phyloP scores from a whole-genome alignment of 2,888 invertebrate species.

The Megalurothrips usitatus region DNA sequence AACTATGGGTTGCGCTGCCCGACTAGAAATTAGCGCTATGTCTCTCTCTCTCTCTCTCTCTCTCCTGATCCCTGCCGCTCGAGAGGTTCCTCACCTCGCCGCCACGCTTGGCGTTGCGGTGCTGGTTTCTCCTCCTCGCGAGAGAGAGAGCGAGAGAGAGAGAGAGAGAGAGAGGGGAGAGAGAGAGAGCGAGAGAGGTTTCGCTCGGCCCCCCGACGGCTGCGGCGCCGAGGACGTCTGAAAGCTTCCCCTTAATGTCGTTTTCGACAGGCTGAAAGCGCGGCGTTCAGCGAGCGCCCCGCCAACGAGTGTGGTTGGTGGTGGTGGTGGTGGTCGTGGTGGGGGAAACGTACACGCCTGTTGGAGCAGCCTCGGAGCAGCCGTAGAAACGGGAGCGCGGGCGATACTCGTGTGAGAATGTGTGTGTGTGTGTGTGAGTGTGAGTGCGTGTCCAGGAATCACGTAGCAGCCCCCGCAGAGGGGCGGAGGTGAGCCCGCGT shows the following conservation, averaged over 20 bases:
- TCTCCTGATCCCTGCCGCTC: not conserved
- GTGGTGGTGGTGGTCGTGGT: not conserved
- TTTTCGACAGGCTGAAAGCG: not conserved
- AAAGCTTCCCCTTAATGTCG: constrained; percentile 3
- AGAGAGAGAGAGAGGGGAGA: too few species aligned
- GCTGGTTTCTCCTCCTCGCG: not conserved
- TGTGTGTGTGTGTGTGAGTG: not conserved
- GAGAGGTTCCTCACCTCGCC: not conserved
- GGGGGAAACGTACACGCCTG: not conserved
- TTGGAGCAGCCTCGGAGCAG: too few species aligned
- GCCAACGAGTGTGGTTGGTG: not conserved
- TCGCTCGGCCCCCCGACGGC: not conserved
- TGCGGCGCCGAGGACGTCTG: not conserved
- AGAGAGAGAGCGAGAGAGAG: too few species aligned
- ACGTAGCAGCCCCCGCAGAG: not conserved
- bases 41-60: not conserved
- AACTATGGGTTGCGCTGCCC: too few species aligned
- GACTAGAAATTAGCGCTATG: too few species aligned
- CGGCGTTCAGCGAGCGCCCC: not conserved
- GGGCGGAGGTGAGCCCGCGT: not conserved
- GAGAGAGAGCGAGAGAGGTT: too few species aligned
- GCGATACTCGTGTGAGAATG: not conserved
- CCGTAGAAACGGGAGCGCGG: too few species aligned
- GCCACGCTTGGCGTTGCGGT: not conserved
- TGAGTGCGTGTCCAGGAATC: not conserved